Evolutionary conservation across 1,140 invertebrate species (phyloP), one percentile per base, ranked within the genome.

Genomic region (Lepidurus apus): DNA sequence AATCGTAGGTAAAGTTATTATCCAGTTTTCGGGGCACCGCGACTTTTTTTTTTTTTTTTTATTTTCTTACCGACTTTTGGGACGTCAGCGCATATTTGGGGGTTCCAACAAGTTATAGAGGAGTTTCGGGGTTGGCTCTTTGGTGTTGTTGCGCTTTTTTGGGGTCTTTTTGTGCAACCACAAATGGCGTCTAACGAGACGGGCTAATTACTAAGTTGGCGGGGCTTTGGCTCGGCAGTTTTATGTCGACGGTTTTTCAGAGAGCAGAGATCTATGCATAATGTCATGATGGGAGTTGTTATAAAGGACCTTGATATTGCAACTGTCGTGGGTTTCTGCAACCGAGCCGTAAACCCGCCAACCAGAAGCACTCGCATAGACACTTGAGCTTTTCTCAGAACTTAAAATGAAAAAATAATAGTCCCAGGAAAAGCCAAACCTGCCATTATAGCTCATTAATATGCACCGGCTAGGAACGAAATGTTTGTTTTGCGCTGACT

Each of bases 401-500:
- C 53, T 65, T 65, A 65, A 65, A 65, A 65, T 65, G 53, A 65
- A 65, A 65, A 65, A 65, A 65, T 65, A 65, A 65, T 65, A 65
- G 53, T 65, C 53, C 0, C 53, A n/a, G 9, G 53, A 65, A 65
- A 65, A 65, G 53, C 53, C 53, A 65, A 65, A 65, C 53, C 53
- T 65, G 53, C 53, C 53, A 65, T 65, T 65, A 65, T 65, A 65
- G 53, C 53, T 65, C 53, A 65, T 65, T 65, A 65, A 65, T 65
- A 65, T 65, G 53, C 53, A 65, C 53, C 53, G 8, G 53, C 53
- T 13, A 65, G 53, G 53, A 65, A 65, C 53, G 53, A 65, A 65
- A 65, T 65, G 53, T 65, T 65, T 65, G 53, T 65, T 65, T 65
- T 65, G 6, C 53, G 53, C 21, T 65, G 53, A n/a, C 17, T 13